Percentiles rank a stretch among this genome's conserved stretches.
phyloP scores from a whole-genome alignment of 2,797 vertebrate species.

The Rhinophrynus dorsalis region DNA sequence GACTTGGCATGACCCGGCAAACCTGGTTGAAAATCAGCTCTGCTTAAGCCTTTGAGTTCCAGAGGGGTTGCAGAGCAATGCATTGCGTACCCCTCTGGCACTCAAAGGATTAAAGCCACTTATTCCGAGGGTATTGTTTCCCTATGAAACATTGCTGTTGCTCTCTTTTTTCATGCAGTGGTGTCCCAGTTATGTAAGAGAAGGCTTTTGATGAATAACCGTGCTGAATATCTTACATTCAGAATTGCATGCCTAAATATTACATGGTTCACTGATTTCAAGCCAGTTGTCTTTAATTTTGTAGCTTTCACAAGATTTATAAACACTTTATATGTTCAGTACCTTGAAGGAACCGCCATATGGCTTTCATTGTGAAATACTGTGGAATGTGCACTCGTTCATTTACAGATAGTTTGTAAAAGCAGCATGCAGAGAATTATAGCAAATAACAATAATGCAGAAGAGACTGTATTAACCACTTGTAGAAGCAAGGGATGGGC shows the following conservation, averaged over 20 bases:
- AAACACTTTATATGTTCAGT: constrained; percentile 21
- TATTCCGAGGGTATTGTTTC: no score
- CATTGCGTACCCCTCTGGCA: no score
- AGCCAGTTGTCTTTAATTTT: constrained; percentile 19
- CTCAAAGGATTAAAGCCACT: no score
- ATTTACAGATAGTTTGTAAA: constrained; percentile 56
- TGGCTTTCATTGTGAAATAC: constrained; percentile 26
- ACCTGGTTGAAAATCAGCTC: no score
- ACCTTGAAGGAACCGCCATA: constrained; percentile 42
- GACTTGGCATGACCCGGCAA: no score
- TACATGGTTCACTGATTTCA: not conserved
- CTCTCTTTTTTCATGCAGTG: not conserved
- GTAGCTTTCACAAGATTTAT: constrained; percentile 11
- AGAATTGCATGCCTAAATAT: not conserved
- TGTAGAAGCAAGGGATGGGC: no score
- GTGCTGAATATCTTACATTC: not conserved
- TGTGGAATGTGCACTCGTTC: constrained; percentile 33
- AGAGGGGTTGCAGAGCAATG: no score
- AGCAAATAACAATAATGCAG: constrained; percentile 14
- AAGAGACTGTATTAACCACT: no score
- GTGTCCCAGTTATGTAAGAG: not conserved
- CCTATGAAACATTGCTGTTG: no score
- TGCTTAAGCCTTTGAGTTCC: no score
- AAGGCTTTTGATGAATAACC: not conserved
- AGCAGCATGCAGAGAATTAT: constrained; percentile 46